These are phyloP conservation scores for Meliscaeva auricollis DNA, from an alignment of 2,888 invertebrate genomes.

Conservation along the genomic window DNA sequence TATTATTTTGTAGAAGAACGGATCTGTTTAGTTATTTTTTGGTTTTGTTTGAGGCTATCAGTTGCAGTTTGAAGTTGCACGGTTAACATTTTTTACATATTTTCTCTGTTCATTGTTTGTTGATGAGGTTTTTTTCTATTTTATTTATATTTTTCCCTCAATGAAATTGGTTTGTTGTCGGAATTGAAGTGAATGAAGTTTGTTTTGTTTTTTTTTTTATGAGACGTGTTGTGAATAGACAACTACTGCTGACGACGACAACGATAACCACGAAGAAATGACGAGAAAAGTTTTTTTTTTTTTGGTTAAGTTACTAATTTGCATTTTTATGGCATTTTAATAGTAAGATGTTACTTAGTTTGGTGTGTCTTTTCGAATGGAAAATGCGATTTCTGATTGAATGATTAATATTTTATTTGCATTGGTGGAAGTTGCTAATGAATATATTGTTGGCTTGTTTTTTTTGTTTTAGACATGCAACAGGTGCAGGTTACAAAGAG, in stretches of 20 bases:
- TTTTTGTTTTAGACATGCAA: background rate
- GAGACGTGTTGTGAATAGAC: conserved; percentile 18
- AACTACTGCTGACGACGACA: conserved; percentile 26
- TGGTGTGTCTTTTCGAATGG: background rate
- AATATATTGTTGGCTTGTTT: background rate
- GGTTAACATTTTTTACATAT: conserved; percentile 54
- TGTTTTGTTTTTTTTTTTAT: conserved; percentile 17
- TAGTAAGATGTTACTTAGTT: conserved; percentile 14
- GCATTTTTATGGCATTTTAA: conserved; percentile 40
- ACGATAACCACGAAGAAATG: background rate
- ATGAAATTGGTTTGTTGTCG: conserved; percentile 48
- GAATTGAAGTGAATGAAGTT: conserved; percentile 47
- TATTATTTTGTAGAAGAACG: background rate
- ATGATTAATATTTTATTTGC: conserved; percentile 7
- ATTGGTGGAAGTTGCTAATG: background rate
- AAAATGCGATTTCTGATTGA: conserved; percentile 25
- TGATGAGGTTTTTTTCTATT: background rate
- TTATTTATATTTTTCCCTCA: conserved; percentile 41
- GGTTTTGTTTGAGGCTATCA: conserved; percentile 49
- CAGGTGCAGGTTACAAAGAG: background rate
- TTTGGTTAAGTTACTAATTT: conserved; percentile 22
- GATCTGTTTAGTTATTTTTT: conserved; percentile 27
- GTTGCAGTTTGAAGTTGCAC: conserved; percentile 31
- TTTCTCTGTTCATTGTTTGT: conserved; percentile 10
- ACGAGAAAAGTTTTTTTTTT: conserved; percentile 14